Percentiles rank a stretch among this genome's conserved stretches.
phyloP scores from a whole-genome alignment of 2,797 vertebrate species.

The Carcharodon carcharias region DNA sequence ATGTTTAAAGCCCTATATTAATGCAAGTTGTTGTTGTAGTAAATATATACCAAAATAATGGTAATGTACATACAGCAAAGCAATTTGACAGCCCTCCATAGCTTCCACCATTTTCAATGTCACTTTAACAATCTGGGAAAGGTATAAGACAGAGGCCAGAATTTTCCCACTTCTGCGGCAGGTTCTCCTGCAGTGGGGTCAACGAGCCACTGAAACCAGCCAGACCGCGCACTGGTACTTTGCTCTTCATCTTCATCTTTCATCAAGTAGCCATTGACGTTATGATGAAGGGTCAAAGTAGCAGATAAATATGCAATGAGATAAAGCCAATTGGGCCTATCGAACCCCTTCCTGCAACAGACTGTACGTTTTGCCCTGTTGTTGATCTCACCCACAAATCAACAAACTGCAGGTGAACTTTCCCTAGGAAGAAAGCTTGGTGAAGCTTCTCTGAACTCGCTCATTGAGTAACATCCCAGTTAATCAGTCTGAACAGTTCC shows the following conservation, averaged over 20 bases:
- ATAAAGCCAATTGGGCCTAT: not conserved
- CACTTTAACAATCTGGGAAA: too few relatives aligned
- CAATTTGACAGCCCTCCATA: not conserved
- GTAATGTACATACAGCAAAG: too few relatives aligned
- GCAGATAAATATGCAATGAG: not conserved
- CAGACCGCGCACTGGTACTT: not conserved
- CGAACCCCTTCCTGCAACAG: not conserved
- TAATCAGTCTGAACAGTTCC: not conserved
- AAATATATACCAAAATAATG: too few relatives aligned
- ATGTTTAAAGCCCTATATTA: too few relatives aligned
- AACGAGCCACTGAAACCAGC: too few relatives aligned
- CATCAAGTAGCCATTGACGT: too few relatives aligned
- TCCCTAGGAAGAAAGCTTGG: not conserved
- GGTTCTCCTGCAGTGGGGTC: too few relatives aligned
- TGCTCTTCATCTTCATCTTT: not conserved
- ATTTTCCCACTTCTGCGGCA: too few relatives aligned
- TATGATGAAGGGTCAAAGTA: not conserved
- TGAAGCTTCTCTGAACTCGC: not conserved
- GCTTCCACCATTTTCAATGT: not conserved
- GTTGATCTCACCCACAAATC: not conserved
- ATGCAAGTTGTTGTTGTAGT: too few relatives aligned
- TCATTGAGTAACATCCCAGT: not conserved
- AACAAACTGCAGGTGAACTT: not conserved
- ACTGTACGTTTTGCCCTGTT: not conserved
- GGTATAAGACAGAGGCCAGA: too few relatives aligned